These are phyloP conservation scores for Sander vitreus DNA, from an alignment of 2,113 vertebrate species.

Conservation along the genomic window DNA sequence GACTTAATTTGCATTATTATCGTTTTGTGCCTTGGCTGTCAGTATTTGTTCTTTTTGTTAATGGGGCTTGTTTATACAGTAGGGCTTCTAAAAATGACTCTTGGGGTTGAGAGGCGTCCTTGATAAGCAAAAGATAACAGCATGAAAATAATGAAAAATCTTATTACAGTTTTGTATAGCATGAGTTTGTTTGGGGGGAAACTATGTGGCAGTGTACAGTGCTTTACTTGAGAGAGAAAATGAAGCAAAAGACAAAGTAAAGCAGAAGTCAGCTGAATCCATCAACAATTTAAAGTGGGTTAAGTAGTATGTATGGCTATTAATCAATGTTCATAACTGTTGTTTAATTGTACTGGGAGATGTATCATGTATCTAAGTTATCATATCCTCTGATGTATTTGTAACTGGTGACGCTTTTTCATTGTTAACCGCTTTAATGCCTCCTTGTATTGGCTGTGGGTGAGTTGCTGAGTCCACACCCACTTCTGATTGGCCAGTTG, in stretches of 20 bases:
- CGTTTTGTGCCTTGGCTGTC: neutral
- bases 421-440: slow-evolving; percentile 11
- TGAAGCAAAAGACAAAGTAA: neutral
- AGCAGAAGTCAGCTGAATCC: neutral
- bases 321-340: neutral
- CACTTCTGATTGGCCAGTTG: slow-evolving; percentile 38
- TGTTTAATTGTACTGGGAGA: neutral
- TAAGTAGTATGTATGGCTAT: neutral
- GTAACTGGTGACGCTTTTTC: neutral
- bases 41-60: neutral
- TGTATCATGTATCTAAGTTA: neutral
- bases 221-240: neutral
- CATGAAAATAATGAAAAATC: neutral
- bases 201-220: neutral
- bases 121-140: neutral
- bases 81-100: neutral
- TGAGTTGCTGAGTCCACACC: neutral
- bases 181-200: neutral
- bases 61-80: neutral
- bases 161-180: neutral
- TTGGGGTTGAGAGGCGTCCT: neutral
- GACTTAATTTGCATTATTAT: neutral
- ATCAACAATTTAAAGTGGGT: neutral
- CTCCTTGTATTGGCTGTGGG: slow-evolving; percentile 1
- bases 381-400: neutral